Conservation (phyloP, 1,140 invertebrate species). For the Aethina tumida region DNA sequence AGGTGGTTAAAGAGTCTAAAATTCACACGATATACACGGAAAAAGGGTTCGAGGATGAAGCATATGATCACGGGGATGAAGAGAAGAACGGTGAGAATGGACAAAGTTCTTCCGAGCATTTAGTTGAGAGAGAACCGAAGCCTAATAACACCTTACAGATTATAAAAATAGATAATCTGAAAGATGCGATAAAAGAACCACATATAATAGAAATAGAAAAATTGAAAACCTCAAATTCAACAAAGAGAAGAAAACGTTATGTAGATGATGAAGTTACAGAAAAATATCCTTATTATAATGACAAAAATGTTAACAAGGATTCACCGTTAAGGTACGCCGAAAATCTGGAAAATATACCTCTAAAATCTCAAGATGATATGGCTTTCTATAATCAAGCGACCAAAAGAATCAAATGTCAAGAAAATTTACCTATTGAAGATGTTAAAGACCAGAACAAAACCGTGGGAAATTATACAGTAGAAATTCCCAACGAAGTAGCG, state of each 20-base stretch:
- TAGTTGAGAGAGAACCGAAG: not conserved
- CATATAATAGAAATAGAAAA: too few relatives aligned
- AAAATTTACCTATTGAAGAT: slow-evolving; percentile 40
- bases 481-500: slow-evolving; percentile 12
- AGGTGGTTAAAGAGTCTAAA: too few relatives aligned
- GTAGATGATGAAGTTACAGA: slow-evolving; percentile 4
- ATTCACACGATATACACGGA: too few relatives aligned
- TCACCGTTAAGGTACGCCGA: slow-evolving; percentile 50
- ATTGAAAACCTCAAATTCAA: too few relatives aligned
- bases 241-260: too few relatives aligned
- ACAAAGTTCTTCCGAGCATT: not conserved
- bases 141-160: not conserved
- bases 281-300: slow-evolving; percentile 28
- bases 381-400: slow-evolving; percentile 48
- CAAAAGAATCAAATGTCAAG: slow-evolving; percentile 37
- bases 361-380: slow-evolving; percentile 43
- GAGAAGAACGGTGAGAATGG: too few relatives aligned
- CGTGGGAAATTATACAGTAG: slow-evolving; percentile 28
- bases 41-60: too few relatives aligned
- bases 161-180: slow-evolving; percentile 3
- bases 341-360: slow-evolving; percentile 44
- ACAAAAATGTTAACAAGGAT: slow-evolving; percentile 34
- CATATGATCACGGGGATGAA: too few relatives aligned
- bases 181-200: too few relatives aligned
- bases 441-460: slow-evolving; percentile 36